Evolutionary conservation across 1,140 invertebrate species (phyloP).

Genomic region (Listronotus bonariensis): DNA sequence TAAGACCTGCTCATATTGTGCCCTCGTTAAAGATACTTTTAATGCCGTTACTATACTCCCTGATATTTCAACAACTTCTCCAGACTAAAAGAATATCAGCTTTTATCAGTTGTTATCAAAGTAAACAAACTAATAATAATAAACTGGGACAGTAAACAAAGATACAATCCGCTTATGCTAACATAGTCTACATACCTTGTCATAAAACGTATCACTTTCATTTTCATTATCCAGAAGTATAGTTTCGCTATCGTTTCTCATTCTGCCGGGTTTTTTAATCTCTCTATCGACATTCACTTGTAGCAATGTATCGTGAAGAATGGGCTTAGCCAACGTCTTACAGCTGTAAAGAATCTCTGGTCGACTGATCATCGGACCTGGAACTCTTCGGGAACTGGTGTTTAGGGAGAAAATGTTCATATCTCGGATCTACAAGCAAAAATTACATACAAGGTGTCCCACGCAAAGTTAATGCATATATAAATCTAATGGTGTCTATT

Average conservation of each 20-base stretch:
- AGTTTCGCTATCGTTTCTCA: conserved; percentile 22
- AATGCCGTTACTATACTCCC: conserved; percentile 83
- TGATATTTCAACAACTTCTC: conserved; percentile 61
- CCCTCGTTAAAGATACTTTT: conserved; percentile 81
- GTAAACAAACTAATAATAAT: too few relatives aligned
- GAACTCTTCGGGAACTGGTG: conserved; percentile 52
- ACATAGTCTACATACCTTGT: conserved; percentile 14
- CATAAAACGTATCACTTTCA: conserved; percentile 1
- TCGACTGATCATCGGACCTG: conserved; percentile 52
- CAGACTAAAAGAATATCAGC: conserved; percentile 8
- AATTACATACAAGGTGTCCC: background rate
- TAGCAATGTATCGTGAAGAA: conserved; percentile 82
- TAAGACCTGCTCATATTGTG: conserved; percentile 87
- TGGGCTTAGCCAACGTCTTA: conserved; percentile 68
- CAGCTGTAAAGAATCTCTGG: conserved; percentile 73
- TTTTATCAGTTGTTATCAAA: too few relatives aligned
- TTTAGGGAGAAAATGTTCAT: conserved; percentile 87
- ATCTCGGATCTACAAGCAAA: conserved; percentile 63
- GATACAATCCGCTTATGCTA: too few relatives aligned
- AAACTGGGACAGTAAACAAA: too few relatives aligned
- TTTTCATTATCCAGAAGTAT: conserved; percentile 45
- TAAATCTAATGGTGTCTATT: background rate
- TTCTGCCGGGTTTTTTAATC: conserved; percentile 44
- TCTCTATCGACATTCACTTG: conserved; percentile 65
- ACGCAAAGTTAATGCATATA: too few relatives aligned